These are phyloP conservation scores for Gonocerus acuteangulatus DNA, from an alignment of 2,888 invertebrate genomes.

Conservation along the genomic window DNA sequence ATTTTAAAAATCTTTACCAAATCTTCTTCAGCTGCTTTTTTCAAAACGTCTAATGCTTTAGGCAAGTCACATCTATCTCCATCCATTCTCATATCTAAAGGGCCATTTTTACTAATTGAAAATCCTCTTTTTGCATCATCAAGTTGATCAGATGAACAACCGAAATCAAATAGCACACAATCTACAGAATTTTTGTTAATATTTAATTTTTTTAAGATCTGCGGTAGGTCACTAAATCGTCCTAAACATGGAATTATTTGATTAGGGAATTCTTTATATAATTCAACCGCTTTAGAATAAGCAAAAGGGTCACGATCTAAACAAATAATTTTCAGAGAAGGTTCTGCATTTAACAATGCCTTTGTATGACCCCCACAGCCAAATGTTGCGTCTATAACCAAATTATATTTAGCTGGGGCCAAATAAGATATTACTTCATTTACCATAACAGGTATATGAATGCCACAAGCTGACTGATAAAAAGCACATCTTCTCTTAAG, in stretches of 20 bases:
- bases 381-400: constrained; percentile 89
- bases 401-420: constrained; percentile 54
- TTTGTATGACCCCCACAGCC: constrained; percentile 87
- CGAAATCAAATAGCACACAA: constrained; percentile 85
- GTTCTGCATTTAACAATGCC: constrained; percentile 58
- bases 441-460: constrained; percentile 70
- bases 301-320: constrained; percentile 85
- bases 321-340: constrained; percentile 62
- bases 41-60: constrained; percentile 81
- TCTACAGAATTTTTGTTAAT: constrained; percentile 64
- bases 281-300: constrained; percentile 55
- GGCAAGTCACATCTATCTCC: constrained; percentile 60
- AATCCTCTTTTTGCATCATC: constrained; percentile 76
- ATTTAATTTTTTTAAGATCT: constrained; percentile 52
- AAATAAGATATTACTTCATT: constrained; percentile 62
- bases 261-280: constrained; percentile 60
- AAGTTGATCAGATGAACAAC: constrained; percentile 93
- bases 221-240: constrained; percentile 77
- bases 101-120: constrained; percentile 73
- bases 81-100: constrained; percentile 95
- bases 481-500: neutral
- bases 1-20: constrained; percentile 75
- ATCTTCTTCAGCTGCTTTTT: constrained; percentile 67
- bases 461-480: neutral
- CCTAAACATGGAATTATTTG: constrained; percentile 75